Evolutionary conservation across 2,113 vertebrate species (phyloP).

Genomic region (Hippocampus mohnikei): DNA sequence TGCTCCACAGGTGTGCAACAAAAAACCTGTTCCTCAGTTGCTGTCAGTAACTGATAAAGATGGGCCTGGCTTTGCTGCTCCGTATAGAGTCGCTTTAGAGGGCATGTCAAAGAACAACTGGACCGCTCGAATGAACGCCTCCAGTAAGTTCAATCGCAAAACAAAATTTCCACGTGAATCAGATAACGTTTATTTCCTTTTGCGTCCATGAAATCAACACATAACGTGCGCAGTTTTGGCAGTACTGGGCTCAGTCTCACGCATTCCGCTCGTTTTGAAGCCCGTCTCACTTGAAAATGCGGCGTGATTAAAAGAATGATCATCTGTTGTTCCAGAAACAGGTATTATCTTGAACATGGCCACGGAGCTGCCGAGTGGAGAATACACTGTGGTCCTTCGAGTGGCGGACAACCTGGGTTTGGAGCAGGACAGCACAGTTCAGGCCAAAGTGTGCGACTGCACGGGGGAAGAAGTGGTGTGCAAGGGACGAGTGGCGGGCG

Average conservation of each 20-base stretch:
- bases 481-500: fast-evolving
- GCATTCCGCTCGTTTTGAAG: not conserved
- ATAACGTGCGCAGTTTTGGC: no score
- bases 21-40: constrained; percentile 26
- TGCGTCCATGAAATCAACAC: no score
- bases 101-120: constrained; percentile 74
- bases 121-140: constrained; percentile 53
- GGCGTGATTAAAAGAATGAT: not conserved
- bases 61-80: constrained; percentile 70
- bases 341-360: constrained; percentile 62
- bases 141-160: constrained; percentile 65
- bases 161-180: not conserved
- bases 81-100: constrained; percentile 68
- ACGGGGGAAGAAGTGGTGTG: constrained; percentile 37
- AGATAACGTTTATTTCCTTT: not conserved
- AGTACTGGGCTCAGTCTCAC: no score
- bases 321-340: constrained; percentile 43
- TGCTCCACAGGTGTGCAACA: constrained; percentile 69
- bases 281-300: not conserved
- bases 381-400: constrained; percentile 72
- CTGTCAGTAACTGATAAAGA: constrained; percentile 79
- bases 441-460: constrained; percentile 79
- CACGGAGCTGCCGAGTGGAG: constrained; percentile 58
- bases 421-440: constrained; percentile 67
- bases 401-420: constrained; percentile 65